Conservation (phyloP, 1,140 invertebrate genomes). For the Pseudachorutes palmiensis region DNA sequence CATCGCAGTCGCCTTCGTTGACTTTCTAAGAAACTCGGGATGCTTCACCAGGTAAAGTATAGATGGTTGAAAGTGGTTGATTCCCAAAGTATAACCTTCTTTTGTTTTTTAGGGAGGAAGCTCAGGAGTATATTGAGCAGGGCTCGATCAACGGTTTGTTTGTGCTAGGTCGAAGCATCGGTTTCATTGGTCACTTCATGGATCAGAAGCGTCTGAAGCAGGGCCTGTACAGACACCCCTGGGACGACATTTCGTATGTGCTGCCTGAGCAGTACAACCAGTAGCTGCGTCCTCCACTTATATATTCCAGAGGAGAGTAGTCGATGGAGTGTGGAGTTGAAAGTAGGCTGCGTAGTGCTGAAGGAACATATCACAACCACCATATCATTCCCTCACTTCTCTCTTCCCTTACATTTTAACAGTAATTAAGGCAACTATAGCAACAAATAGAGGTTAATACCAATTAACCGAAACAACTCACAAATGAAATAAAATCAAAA, state of each 20-base stretch:
- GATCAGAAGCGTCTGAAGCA: slow-evolving; percentile 98
- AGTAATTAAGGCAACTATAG: too few relatives aligned
- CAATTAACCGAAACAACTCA: too few relatives aligned
- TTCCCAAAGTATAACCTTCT: slow-evolving; percentile 13
- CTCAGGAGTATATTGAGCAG: slow-evolving; percentile 94
- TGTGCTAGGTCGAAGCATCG: slow-evolving; percentile 94
- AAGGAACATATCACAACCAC: too few relatives aligned
- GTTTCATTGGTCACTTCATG: slow-evolving; percentile 98
- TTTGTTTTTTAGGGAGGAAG: slow-evolving; percentile 70
- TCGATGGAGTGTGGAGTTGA: too few relatives aligned
- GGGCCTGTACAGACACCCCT: slow-evolving; percentile 97
- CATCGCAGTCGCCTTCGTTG: slow-evolving; percentile 94
- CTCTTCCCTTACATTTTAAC: too few relatives aligned
- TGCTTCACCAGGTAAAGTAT: slow-evolving; percentile 74
- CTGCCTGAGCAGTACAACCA: slow-evolving; percentile 67
- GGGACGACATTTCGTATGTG: slow-evolving; percentile 99
- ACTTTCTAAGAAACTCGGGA: slow-evolving; percentile 84
- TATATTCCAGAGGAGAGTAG: too few relatives aligned
- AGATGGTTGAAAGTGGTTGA: slow-evolving; percentile 4
- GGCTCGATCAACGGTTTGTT: slow-evolving; percentile 97
- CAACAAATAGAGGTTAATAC: too few relatives aligned
- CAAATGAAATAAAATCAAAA: too few relatives aligned
- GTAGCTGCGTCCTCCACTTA: too few relatives aligned
- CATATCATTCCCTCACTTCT: too few relatives aligned
- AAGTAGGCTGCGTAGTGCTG: too few relatives aligned